These are phyloP conservation scores for Stegophylla sp. DNA, from an alignment of 2,888 invertebrate species.

Conservation along the genomic window DNA sequence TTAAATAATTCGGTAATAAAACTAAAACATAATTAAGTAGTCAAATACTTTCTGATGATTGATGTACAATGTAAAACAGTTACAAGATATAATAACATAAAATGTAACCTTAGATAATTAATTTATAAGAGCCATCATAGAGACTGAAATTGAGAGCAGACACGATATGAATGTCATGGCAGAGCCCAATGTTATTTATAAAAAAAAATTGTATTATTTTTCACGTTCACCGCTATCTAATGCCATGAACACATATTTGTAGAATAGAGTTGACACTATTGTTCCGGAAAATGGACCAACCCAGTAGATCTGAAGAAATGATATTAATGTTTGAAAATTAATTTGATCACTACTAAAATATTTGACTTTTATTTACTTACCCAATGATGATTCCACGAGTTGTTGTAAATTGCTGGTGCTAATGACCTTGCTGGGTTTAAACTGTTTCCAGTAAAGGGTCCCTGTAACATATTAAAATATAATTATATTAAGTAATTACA, in stretches of 20 bases:
- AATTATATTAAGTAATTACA: too few species aligned
- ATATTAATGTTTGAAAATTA: neutral
- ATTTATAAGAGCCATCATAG: neutral
- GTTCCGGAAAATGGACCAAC: conserved; percentile 57
- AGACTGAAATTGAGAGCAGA: neutral
- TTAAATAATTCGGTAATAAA: conserved; percentile 37
- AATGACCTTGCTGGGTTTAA: conserved; percentile 77
- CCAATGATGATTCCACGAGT: conserved; percentile 75
- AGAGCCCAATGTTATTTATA: too few species aligned
- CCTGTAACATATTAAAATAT: conserved; percentile 67
- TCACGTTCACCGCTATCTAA: conserved; percentile 32
- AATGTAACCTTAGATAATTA: neutral
- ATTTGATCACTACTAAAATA: neutral
- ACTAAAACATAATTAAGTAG: neutral
- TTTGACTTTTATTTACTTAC: conserved; percentile 64
- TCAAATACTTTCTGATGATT: too few species aligned
- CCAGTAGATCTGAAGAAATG: conserved; percentile 59
- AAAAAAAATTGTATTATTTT: conserved; percentile 12
- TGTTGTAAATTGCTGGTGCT: conserved; percentile 76
- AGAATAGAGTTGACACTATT: conserved; percentile 54
- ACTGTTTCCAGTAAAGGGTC: conserved; percentile 75
- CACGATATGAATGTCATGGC: neutral
- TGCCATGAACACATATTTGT: conserved; percentile 57
- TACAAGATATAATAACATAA: neutral
- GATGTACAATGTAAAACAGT: neutral